phyloP scores from a whole-genome alignment of 2,888 invertebrate genomes.

The Psococerastis gibbosa region DNA sequence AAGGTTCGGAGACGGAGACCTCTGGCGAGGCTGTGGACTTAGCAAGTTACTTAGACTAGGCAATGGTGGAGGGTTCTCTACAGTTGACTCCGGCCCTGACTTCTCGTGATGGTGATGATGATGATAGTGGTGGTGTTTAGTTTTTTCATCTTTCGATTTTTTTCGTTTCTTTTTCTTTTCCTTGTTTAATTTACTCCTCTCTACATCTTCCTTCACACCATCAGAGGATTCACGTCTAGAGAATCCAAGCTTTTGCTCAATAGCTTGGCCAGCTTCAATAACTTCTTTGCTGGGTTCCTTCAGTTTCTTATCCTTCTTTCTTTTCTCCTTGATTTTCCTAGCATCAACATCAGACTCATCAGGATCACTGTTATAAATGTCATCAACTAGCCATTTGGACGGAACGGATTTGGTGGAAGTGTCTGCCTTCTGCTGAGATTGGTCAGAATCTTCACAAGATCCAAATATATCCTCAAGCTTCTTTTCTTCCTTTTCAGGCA shows the following conservation, averaged over 20 bases:
- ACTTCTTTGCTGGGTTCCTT: conserved; percentile 37
- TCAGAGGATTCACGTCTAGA: background rate
- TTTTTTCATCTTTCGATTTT: conserved; percentile 27
- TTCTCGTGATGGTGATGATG: conserved; percentile 38
- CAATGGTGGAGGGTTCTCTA: conserved; percentile 31
- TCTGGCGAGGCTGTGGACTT: background rate
- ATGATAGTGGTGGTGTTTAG: conserved; percentile 47
- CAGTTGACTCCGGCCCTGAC: conserved; percentile 18
- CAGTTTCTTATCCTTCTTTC: conserved; percentile 13
- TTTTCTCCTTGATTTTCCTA: conserved; percentile 21
- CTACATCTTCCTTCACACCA: conserved; percentile 35
- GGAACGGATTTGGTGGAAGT: conserved; percentile 20
- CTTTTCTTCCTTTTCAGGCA: conserved; percentile 20
- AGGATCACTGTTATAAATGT: conserved; percentile 34
- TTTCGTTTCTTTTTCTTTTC: conserved; percentile 22
- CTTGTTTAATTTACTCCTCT: conserved; percentile 40
- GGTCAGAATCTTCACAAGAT: conserved; percentile 5
- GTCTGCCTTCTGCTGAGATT: conserved; percentile 21
- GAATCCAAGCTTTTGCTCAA: conserved; percentile 6
- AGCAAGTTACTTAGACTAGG: conserved; percentile 19
- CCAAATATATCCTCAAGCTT: conserved; percentile 23
- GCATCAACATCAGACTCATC: conserved; percentile 23
- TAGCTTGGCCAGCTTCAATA: conserved; percentile 33
- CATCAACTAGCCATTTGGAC: conserved; percentile 23
- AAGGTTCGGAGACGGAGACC: conserved; percentile 10